These are phyloP conservation scores for Ptychobarbus kaznakovi DNA, from an alignment of 2,797 vertebrate genomes.

Conservation along the genomic window DNA sequence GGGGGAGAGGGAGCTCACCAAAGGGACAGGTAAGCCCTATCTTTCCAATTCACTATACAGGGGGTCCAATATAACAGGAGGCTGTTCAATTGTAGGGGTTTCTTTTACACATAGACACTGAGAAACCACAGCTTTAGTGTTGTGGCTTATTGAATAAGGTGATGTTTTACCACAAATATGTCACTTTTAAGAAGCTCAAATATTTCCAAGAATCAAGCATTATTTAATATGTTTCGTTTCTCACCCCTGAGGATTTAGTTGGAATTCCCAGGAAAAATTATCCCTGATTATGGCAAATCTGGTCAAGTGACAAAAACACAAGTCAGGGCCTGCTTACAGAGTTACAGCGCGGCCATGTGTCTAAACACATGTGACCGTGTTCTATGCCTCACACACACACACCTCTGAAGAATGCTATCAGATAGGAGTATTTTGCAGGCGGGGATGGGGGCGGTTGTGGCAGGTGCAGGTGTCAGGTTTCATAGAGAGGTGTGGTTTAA, in stretches of 20 bases:
- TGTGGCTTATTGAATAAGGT: constrained; percentile 49
- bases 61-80: constrained; percentile 7
- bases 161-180: constrained; percentile 51
- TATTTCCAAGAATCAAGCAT: constrained; percentile 57
- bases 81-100: background rate
- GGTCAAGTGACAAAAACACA: constrained; percentile 66
- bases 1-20: constrained; percentile 92
- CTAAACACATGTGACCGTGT: constrained; percentile 59
- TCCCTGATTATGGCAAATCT: constrained; percentile 65
- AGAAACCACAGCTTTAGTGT: constrained; percentile 19
- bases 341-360: constrained; percentile 63
- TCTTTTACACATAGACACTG: constrained; percentile 28
- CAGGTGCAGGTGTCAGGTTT: constrained; percentile 68
- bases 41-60: constrained; percentile 61
- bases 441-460: constrained; percentile 48
- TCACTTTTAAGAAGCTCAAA: constrained; percentile 53
- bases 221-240: constrained; percentile 55
- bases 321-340: constrained; percentile 67
- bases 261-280: constrained; percentile 62
- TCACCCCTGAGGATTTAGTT: constrained; percentile 58
- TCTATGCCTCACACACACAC: constrained; percentile 54
- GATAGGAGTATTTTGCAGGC: constrained; percentile 65
- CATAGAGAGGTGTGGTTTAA: constrained; percentile 63
- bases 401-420: constrained; percentile 65
- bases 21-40: constrained; percentile 90